These are phyloP conservation scores for Hypomecis punctinalis DNA, from an alignment of 2,888 invertebrate species.

Conservation along the genomic window DNA sequence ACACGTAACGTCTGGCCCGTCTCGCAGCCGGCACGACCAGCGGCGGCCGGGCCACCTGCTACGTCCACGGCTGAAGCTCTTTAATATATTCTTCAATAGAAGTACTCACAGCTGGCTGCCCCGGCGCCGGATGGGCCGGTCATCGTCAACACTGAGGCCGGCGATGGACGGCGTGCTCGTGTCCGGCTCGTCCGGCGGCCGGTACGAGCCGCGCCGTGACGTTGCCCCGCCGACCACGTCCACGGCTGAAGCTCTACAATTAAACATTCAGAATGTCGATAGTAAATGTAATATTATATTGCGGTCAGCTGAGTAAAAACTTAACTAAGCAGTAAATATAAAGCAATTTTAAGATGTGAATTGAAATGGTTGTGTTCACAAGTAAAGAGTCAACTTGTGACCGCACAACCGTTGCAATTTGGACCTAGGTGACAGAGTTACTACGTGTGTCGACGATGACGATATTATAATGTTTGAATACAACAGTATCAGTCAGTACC, in stretches of 20 bases:
- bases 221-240: constrained; percentile 90
- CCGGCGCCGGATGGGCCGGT: constrained; percentile 89
- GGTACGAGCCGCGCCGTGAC: constrained; percentile 87
- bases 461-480: neutral
- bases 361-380: neutral
- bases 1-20: no score
- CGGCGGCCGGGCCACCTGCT: no score
- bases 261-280: neutral
- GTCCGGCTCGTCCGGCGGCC: constrained; percentile 83
- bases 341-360: neutral
- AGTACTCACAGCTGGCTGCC: constrained; percentile 93
- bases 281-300: no score
- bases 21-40: no score
- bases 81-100: neutral
- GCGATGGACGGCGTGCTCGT: constrained; percentile 81
- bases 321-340: no score
- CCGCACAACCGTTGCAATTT: no score
- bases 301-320: no score
- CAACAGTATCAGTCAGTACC: constrained; percentile 64
- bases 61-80: no score
- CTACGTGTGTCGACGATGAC: no score
- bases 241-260: constrained; percentile 90
- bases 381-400: no score
- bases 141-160: constrained; percentile 89
- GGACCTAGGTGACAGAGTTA: no score